Conservation (phyloP, 2,113 vertebrate genomes). For the Pristiophorus japonicus region DNA sequence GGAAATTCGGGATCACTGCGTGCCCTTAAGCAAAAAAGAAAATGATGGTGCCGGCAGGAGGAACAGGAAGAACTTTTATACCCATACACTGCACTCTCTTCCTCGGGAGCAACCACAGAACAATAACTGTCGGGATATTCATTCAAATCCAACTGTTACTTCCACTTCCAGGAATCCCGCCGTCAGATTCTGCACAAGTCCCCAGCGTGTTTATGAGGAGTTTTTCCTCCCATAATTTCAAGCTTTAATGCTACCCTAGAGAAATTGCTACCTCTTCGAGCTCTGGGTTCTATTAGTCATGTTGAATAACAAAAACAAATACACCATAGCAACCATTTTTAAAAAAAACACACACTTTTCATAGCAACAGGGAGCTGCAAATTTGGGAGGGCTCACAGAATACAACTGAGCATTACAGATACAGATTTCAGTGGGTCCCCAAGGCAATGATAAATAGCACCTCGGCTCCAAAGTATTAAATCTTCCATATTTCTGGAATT, state of each 20-base stretch:
- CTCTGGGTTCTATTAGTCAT: background rate
- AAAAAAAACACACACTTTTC: slow-evolving; percentile 12
- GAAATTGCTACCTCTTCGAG: background rate
- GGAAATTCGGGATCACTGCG: background rate
- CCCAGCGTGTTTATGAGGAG: background rate
- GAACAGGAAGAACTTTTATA: background rate
- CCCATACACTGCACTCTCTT: background rate
- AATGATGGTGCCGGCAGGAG: background rate
- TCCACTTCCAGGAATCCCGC: background rate
- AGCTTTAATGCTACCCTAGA: background rate
- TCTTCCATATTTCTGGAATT: slow-evolving; percentile 20
- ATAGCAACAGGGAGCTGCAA: background rate
- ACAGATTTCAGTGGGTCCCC: background rate
- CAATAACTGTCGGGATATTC: too few species aligned
- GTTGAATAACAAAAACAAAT: background rate
- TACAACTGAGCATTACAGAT: background rate
- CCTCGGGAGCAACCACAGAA: background rate
- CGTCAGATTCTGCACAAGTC: background rate
- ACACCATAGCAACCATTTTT: background rate
- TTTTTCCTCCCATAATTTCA: background rate
- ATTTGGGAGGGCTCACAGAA: background rate
- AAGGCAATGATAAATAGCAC: background rate
- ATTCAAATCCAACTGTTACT: background rate
- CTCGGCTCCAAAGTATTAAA: background rate
- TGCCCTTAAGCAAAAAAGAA: background rate